These are phyloP conservation scores for Agriopis aurantiaria DNA, from an alignment of 2,888 invertebrate species.

Conservation along the genomic window DNA sequence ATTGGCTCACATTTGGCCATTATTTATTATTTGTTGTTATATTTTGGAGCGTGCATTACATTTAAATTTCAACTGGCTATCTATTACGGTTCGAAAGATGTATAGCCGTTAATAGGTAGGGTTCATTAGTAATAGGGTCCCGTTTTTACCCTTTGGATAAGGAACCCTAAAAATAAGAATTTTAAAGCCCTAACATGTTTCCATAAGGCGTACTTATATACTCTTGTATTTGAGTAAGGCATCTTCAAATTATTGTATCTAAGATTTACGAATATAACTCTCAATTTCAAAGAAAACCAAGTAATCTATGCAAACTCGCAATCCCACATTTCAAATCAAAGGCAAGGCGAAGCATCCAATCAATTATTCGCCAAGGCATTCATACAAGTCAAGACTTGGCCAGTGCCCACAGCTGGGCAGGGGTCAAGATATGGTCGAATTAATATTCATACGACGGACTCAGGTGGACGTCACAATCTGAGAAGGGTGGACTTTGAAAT, in stretches of 20 bases:
- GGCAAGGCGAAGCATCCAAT: conserved; percentile 48
- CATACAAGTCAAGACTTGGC: conserved; percentile 76
- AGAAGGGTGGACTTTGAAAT: conserved; percentile 82
- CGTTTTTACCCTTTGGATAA: too few species aligned
- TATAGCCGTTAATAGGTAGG: too few species aligned
- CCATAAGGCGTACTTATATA: not conserved
- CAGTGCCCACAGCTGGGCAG: conserved; percentile 49
- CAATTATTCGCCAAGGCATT: conserved; percentile 80
- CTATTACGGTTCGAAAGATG: too few species aligned
- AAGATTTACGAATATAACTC: not conserved
- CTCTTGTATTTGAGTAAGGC: too few species aligned
- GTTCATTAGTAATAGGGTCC: too few species aligned
- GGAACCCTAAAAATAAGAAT: too few species aligned
- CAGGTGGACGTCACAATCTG: conserved; percentile 84
- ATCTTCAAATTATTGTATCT: not conserved
- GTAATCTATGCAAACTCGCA: conserved; percentile 33
- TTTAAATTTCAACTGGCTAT: too few species aligned
- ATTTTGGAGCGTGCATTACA: too few species aligned
- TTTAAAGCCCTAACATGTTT: too few species aligned
- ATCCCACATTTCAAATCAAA: conserved; percentile 41
- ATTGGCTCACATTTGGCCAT: too few species aligned
- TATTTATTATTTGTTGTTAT: too few species aligned
- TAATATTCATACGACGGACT: conserved; percentile 85
- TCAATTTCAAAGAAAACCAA: conserved; percentile 9
- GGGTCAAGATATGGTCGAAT: conserved; percentile 86